Evolutionary conservation across 2,113 vertebrate species (phyloP), one percentile per base, ranked within the genome.

Genomic region (Clarias gariepinus): DNA sequence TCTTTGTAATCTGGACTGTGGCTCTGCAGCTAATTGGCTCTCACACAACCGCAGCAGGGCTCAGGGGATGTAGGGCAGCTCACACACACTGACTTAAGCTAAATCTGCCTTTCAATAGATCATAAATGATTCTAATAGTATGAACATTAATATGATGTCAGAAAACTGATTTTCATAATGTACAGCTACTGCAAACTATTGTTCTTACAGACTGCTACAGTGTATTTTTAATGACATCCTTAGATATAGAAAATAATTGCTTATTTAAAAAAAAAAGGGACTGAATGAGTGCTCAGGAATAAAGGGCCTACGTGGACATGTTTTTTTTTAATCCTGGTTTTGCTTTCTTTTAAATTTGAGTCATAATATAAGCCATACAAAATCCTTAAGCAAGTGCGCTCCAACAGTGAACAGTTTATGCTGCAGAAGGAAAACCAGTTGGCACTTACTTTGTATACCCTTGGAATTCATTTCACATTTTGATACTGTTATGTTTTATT

Each of bases 31-130:
- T 2, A 96, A 93, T 63, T 99, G 97, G 97, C 93, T 99, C 86
- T 95, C 92, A 69, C 94, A 96, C 81, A 99, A 99, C 88, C 94
- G 95, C 91, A 92, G 95, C 68, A 99, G 97, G 97, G 97, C 97
- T 83, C 95, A 92, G n/a, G 96, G 96, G 77, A 89, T 96, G 82
- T 99, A 97, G 97, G 15, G 76, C 4, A 53, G 69, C 57, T 55
- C n/a, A 15, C 11, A 83, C 28, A 69, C 61, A 41, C 41, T 41
- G 3, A 23, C 16, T 36, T 18, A 80, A 58, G 18, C 77, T 16
- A 19, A 83, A 52, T 55, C 81, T 33, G 41, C 19, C 18, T 66
- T 68, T 66, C 8, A 28, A 23, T 33, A 21, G 36, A 25, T 36
- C 41, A 41, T 41, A 41, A 41, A 30, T 58, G 19, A 4, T 73